A percentile compares a stretch with the other conserved stretches of the same genome.
These are phyloP conservation scores for Corella eumyota DNA, from an alignment of 23 tunicate genomes.

Conservation along the genomic window DNA sequence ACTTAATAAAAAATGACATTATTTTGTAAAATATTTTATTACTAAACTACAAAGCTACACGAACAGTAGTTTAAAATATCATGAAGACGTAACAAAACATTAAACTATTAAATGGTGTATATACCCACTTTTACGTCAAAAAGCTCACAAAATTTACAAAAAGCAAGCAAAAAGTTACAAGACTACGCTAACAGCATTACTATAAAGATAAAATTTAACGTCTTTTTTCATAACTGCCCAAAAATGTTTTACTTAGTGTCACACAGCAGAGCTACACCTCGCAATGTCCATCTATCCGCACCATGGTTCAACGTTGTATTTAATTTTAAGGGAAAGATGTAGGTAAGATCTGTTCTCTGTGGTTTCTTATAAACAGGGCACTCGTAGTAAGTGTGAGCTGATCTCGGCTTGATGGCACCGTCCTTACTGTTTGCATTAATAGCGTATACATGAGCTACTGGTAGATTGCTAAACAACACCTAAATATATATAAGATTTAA, in stretches of 20 bases:
- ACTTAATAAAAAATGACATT: too few species aligned
- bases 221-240: too few species aligned
- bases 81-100: too few species aligned
- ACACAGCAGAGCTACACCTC: constrained; percentile 89
- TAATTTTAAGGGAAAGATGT: constrained; percentile 68
- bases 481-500: too few species aligned
- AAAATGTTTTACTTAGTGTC: constrained; percentile 67
- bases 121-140: too few species aligned
- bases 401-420: constrained; percentile 25
- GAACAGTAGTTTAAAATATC: too few species aligned
- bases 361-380: constrained; percentile 98
- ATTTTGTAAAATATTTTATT: too few species aligned
- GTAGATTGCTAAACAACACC: constrained; percentile 74
- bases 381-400: constrained; percentile 67
- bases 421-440: constrained; percentile 55
- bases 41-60: too few species aligned
- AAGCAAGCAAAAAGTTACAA: too few species aligned
- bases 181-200: background rate
- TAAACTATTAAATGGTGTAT: too few species aligned
- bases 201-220: too few species aligned
- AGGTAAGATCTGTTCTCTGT: constrained; percentile 81
- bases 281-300: constrained; percentile 83
- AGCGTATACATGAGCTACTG: constrained; percentile 98
- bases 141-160: too few species aligned
- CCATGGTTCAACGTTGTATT: constrained; percentile 67